Evolutionary conservation across 2,797 vertebrate genomes (phyloP), one percentile per base, ranked within the genome.

Genomic region (Agapornis canus): DNA sequence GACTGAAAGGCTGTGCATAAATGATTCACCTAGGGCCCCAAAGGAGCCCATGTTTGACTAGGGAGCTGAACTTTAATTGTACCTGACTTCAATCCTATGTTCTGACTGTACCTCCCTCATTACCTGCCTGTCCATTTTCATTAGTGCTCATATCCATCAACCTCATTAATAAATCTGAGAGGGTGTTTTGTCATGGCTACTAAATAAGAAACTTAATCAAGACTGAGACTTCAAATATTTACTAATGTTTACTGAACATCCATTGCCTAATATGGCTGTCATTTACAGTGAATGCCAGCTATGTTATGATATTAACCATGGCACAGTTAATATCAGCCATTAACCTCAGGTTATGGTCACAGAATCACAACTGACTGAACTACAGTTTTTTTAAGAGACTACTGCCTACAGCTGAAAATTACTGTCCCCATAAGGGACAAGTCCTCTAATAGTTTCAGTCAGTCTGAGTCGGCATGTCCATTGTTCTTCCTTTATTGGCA

Each of bases 21-120:
- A 79, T 95, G 23, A 95, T 90, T 96, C 96, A 86, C 56, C 70
- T 68, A 77, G n/a, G 45, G 48, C 59, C 95, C 68, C 94, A 92
- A 63, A 97, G 95, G 96, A 97, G 78, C 51, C 72, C 45, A 26
- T 87, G 61, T 95, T 94, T 93, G 65, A 91, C 66, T 63, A 91
- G 91, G 93, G 90, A 97, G 51, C 93, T 96, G 92, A 94, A 93
- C 90, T 96, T 91, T 89, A 96, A 82, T 96, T 95, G 92, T 85
- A 93, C 87, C 92, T 88, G 75, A 95, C 91, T 95, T 91, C 88
- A 92, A 89, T 96, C 84, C 87, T 89, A 4, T 94, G 93, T 92
- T 94, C 92, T 89, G 77, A 73, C 68, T 94, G 90, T 68, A 95
- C 88, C 90, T 95, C 83, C 96, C 89, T 94, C 94, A 86, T 94